A percentile compares a stretch with the other conserved stretches of the same genome.
Evolutionary conservation across 2,888 invertebrate species (phyloP).

Genomic region (Caprella mutica): DNA sequence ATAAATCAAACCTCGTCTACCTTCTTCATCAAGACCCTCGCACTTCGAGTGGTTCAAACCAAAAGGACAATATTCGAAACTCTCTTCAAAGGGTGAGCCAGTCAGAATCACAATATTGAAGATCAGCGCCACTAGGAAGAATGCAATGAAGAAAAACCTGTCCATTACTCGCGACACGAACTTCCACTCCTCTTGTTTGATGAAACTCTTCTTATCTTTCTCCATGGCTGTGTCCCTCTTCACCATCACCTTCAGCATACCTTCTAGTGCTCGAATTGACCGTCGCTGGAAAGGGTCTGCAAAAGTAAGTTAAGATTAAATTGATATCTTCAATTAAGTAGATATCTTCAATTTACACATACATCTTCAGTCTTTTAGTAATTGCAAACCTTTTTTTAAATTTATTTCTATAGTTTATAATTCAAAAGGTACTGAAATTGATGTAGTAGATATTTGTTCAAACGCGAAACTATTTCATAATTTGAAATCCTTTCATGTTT

Average conservation of each 20-base stretch:
- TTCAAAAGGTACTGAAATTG: too few species aligned
- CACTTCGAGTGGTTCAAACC: slow-evolving; percentile 10
- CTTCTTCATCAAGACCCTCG: neutral
- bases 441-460: too few species aligned
- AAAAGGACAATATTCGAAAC: slow-evolving; percentile 24
- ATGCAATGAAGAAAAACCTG: slow-evolving; percentile 25
- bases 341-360: too few species aligned
- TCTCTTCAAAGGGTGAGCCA: slow-evolving; percentile 19
- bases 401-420: too few species aligned
- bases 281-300: slow-evolving; percentile 31
- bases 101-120: slow-evolving; percentile 28
- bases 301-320: neutral
- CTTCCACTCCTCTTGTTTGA: slow-evolving; percentile 18
- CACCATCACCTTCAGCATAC: slow-evolving; percentile 4
- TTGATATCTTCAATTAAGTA: too few species aligned
- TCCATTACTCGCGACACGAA: slow-evolving; percentile 28
- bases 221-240: slow-evolving; percentile 1
- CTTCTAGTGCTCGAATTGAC: slow-evolving; percentile 17
- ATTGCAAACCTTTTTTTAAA: too few species aligned
- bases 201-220: neutral
- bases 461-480: too few species aligned
- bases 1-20: neutral
- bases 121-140: slow-evolving; percentile 17
- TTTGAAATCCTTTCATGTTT: too few species aligned
- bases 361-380: too few species aligned